Evolutionary conservation across 2,888 invertebrate species (phyloP), one percentile per base, ranked within the genome.

Genomic region (Polydrusus cervinus): DNA sequence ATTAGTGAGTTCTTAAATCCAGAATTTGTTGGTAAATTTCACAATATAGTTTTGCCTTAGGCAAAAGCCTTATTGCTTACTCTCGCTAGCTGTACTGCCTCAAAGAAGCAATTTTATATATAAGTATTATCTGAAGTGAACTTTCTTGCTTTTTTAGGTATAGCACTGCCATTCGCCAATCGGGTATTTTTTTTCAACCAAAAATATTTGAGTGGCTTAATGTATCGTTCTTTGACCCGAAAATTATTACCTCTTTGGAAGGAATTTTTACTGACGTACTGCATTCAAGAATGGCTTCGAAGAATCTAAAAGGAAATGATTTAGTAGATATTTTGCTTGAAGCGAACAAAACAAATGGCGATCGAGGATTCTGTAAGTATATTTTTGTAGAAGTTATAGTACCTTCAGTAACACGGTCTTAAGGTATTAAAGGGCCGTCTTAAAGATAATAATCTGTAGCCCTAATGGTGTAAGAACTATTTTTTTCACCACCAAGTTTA

Each of bases 311-410:
- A 78, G 87, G 89, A 0, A 90, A 90, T 0, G 90, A 91, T 81
- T 89, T 90, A 78, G 88, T 91, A 6, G 90, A 90, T 82, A 88
- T 90, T 25, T 43, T 80, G 45, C 47, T 73, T 1, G 79, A 80
- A 34, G 47, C 30, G 14, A 30, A 60, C n/a, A 38, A 18, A 38
- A 66, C 11, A 45, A 53, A 25, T 34, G 38, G 57, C 18, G 38
- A 18, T 13, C 16, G 25, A 34, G 38, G 38, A 10, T 60, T 60
- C n/a, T 60, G 57, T 60, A 60, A 38, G 57, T 38, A 30, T n/a
- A 34, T n/a, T 45, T 13, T n/a, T 25, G 1, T 3, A 25, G 1
- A 25, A 25, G 25, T 25, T 25, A 5, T 3, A 5, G 5, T 25
- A 25, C 25, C 3, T 25, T 25, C 5, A 25, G 25, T 25, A 1